Evolutionary conservation across 2,797 vertebrate species (phyloP).

Genomic region (Cottoperca gobio): DNA sequence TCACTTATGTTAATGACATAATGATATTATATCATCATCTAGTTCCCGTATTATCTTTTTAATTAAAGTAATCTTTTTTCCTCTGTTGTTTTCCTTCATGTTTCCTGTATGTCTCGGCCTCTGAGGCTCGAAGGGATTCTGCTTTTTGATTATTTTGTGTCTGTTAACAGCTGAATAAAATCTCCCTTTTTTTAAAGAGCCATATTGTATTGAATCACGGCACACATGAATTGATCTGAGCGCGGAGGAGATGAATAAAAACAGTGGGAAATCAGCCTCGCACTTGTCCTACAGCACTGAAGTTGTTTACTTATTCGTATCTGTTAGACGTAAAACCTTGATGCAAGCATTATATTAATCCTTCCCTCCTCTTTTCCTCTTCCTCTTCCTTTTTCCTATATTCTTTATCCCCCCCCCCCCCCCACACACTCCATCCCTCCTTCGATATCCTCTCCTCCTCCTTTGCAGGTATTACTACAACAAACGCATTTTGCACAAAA

Average conservation of each 20-base stretch:
- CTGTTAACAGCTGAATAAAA: constrained; percentile 64
- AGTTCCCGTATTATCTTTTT: background rate
- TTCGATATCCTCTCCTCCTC: constrained; percentile 49
- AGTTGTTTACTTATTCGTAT: constrained; percentile 74
- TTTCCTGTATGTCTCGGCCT: constrained; percentile 21
- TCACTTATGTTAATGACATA: background rate
- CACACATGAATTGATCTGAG: constrained; percentile 77
- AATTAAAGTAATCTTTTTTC: constrained; percentile 12
- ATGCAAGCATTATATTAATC: constrained; percentile 72
- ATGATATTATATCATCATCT: background rate
- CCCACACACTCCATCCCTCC: constrained; percentile 51
- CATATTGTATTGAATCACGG: constrained; percentile 69
- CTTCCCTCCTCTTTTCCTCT: constrained; percentile 67
- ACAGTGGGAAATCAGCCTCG: constrained; percentile 78
- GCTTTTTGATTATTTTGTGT: constrained; percentile 41
- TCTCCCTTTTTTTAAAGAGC: constrained; percentile 61
- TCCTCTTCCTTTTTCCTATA: constrained; percentile 68
- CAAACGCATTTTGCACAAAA: constrained; percentile 96
- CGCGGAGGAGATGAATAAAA: constrained; percentile 77
- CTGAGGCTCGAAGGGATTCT: constrained; percentile 33
- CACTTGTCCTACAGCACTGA: constrained; percentile 66
- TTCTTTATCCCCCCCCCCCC: constrained; percentile 52
- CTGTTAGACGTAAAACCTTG: constrained; percentile 75
- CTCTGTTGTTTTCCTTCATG: constrained; percentile 5
- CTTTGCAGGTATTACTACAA: constrained; percentile 93